Conservation (phyloP, 2,113 vertebrate species). For the Sitta europaea region DNA sequence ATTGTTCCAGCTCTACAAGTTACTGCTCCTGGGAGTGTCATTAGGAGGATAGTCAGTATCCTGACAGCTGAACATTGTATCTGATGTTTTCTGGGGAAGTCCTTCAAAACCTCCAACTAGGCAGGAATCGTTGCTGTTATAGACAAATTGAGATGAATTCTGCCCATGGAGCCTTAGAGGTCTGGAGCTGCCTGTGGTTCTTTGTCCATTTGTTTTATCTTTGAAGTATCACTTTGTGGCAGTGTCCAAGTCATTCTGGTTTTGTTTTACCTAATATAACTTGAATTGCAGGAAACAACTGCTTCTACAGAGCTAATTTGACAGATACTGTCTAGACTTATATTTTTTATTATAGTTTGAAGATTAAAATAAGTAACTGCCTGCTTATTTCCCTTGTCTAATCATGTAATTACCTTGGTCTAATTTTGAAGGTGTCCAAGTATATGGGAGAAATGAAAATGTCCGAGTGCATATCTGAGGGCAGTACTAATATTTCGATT, state of each 20-base stretch:
- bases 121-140: background rate
- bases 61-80: background rate
- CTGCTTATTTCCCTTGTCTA: constrained; percentile 40
- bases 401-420: constrained; percentile 29
- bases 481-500: background rate
- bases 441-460: background rate
- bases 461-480: background rate
- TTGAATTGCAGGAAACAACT: background rate
- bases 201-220: background rate
- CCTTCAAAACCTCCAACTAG: background rate
- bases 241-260: background rate
- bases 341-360: background rate
- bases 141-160: background rate
- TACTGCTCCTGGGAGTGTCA: background rate
- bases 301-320: background rate
- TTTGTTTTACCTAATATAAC: background rate
- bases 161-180: background rate
- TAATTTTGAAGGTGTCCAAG: constrained; percentile 45
- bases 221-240: background rate
- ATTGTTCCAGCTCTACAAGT: background rate
- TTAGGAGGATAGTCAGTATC: background rate
- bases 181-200: background rate
- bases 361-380: background rate
- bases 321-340: constrained; percentile 8
- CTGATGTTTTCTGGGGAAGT: background rate